phyloP scores from a whole-genome alignment of 2,797 vertebrate species.

The Chaetophractus vellerosus region DNA sequence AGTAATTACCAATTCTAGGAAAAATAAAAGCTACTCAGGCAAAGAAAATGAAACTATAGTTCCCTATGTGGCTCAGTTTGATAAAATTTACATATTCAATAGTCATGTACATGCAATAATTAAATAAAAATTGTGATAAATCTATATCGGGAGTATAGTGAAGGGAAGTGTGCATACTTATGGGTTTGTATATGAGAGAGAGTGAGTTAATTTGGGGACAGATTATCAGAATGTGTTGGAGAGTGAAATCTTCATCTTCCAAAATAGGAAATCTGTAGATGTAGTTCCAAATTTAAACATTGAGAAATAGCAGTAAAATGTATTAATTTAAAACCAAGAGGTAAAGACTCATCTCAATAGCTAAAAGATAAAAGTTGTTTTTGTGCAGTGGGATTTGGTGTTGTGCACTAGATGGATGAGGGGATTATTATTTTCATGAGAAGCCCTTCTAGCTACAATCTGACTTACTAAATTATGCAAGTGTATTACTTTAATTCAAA shows the following conservation, averaged over 20 bases:
- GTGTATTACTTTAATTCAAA: not conserved
- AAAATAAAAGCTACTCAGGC: not conserved
- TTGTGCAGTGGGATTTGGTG: not conserved
- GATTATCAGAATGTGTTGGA: not conserved
- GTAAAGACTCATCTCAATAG: not conserved
- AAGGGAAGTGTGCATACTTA: not conserved
- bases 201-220: not conserved
- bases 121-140: not conserved
- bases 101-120: not conserved
- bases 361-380: not conserved
- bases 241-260: not conserved
- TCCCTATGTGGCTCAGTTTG: not conserved
- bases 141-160: not conserved
- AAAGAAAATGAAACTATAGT: not conserved
- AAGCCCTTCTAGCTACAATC: not conserved
- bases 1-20: not conserved
- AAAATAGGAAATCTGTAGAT: not conserved
- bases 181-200: not conserved
- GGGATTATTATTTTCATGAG: not conserved
- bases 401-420: not conserved
- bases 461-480: not conserved
- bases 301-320: not conserved
- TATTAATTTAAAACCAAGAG: not conserved
- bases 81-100: slow-evolving; percentile 4
- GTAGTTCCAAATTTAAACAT: not conserved